These are phyloP conservation scores for Heterohyrax brucei DNA, from an alignment of 2,797 vertebrate genomes.

Conservation along the genomic window DNA sequence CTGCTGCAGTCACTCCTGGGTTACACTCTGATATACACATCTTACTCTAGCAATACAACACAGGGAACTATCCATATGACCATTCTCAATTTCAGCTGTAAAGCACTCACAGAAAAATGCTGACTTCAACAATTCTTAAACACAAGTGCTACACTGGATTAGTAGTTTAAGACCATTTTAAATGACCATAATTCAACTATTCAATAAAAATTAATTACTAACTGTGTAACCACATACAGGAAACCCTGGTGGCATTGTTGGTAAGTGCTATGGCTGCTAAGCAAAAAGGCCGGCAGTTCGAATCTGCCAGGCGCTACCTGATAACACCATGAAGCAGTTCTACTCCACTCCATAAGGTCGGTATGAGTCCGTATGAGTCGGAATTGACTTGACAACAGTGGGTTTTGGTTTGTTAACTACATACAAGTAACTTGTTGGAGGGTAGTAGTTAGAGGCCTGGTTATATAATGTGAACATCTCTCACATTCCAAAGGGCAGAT, in stretches of 20 bases:
- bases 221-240: background rate
- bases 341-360: no score
- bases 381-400: no score
- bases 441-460: background rate
- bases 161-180: background rate
- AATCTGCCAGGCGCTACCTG: no score
- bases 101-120: slow-evolving; percentile 29
- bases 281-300: no score
- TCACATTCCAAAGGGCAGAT: background rate
- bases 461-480: slow-evolving; percentile 5
- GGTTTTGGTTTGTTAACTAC: background rate
- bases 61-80: no score
- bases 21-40: no score
- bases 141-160: slow-evolving; percentile 19
- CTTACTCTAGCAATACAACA: no score
- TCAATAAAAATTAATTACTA: slow-evolving; percentile 47
- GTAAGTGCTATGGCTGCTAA: no score
- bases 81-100: no score
- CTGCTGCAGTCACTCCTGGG: no score
- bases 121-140: slow-evolving; percentile 50
- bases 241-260: background rate
- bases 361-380: no score
- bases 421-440: background rate
- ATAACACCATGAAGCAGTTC: no score
- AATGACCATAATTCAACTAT: slow-evolving; percentile 22